Evolutionary conservation across 92 coral and sea anemone species (phyloP), one percentile per base, ranked within the genome.

Genomic region (Diadumene lineata): DNA sequence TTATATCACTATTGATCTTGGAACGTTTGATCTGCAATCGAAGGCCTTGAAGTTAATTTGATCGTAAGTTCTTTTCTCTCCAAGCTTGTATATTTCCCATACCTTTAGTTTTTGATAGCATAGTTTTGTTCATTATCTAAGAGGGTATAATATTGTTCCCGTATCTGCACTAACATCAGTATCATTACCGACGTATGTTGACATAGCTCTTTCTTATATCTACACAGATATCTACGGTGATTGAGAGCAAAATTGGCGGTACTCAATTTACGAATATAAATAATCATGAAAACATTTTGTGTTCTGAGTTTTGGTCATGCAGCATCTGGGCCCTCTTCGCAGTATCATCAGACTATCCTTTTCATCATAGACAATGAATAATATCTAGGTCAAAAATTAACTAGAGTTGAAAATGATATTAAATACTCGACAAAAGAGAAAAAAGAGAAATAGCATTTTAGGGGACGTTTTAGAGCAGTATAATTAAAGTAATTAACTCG

Each of bases 221-320:
- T 30, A 2, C 43, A 62, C 68, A 3, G 7, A 9, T 62, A 62
- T 62, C 68, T 62, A 58, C 31, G 11, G 11, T 21, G 21, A 28
- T 62, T 43, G 68, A 62, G 68, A 1, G 68, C 43, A 29, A 26
- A 62, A 62, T 62, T 62, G 43, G 31, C 43, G 68, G 11, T 2
- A 28, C 68, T 62, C 68, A 62, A 62, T 62, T 62, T 62, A 28
- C 68, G 28, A 62, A 62, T 62, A 62, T 28, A 62, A 58, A 62
- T 30, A 6, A 28, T 62, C 68, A 62, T 2, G 3, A 43, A 62
- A 6, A 16, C 1, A 31, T 23, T 10, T 58, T 53, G 10, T 15
- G 60, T 15, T 38, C 48, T 22, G 26, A 58, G 64, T 26, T 21
- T 58, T 58, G 29, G 23, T 13, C 38, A n/a, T n/a, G n/a, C n/a